Evolutionary conservation across 2,888 invertebrate genomes (phyloP).

Genomic region (Fabriciana adippe): DNA sequence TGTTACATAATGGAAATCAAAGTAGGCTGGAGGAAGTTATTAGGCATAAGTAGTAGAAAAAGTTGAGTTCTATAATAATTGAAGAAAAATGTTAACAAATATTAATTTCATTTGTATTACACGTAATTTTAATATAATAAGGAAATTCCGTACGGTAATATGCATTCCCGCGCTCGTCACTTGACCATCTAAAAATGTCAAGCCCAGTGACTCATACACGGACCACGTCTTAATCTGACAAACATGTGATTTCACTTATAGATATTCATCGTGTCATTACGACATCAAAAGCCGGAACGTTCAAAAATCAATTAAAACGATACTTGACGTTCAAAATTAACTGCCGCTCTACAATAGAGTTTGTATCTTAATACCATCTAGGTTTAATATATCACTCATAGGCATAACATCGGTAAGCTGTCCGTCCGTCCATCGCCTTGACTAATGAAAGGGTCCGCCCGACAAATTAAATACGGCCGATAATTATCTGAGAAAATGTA

Average conservation of each 20-base stretch:
- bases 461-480: slow-evolving; percentile 56
- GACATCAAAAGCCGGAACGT: slow-evolving; percentile 33
- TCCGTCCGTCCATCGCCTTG: slow-evolving; percentile 50
- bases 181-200: background rate
- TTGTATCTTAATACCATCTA: slow-evolving; percentile 61
- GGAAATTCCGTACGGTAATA: no score
- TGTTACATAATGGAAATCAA: no score
- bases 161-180: slow-evolving; percentile 13
- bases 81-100: no score
- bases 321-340: slow-evolving; percentile 51
- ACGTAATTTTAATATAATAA: no score
- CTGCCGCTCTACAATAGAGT: slow-evolving; percentile 48
- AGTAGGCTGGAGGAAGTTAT: no score
- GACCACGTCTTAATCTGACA: slow-evolving; percentile 18
- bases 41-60: no score
- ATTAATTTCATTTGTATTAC: no score
- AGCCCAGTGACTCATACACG: slow-evolving; percentile 23
- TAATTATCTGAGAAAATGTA: slow-evolving; percentile 51
- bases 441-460: slow-evolving; percentile 59
- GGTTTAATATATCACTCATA: slow-evolving; percentile 60
- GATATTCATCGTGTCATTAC: slow-evolving; percentile 37
- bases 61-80: no score
- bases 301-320: slow-evolving; percentile 47
- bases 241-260: slow-evolving; percentile 20
- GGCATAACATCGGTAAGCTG: slow-evolving; percentile 54